Percentiles rank a stretch among this genome's conserved stretches.
phyloP scores from a whole-genome alignment of 2,113 vertebrate species.

The Anthoscopus minutus region DNA sequence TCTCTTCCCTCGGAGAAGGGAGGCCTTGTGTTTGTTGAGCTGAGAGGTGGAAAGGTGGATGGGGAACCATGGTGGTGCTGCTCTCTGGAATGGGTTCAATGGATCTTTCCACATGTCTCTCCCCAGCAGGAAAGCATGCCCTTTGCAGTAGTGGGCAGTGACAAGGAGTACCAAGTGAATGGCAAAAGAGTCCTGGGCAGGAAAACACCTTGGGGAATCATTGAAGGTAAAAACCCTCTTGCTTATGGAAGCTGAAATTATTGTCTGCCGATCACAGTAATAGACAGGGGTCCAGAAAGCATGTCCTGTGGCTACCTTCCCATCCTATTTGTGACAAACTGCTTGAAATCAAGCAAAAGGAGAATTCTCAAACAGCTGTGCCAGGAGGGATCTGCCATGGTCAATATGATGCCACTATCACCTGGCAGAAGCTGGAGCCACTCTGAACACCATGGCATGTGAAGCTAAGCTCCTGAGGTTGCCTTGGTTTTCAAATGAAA shows the following conservation, averaged over 20 bases:
- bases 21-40: neutral
- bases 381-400: neutral
- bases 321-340: neutral
- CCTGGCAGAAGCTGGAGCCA: neutral
- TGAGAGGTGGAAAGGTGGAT: neutral
- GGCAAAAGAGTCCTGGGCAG: constrained; percentile 91
- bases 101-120: constrained; percentile 22
- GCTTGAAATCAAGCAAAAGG: neutral
- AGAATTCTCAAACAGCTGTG: neutral
- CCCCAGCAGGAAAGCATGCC: constrained; percentile 91
- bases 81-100: neutral
- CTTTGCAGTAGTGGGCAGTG: constrained; percentile 94
- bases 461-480: neutral
- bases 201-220: constrained; percentile 95
- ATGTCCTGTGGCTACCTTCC: neutral
- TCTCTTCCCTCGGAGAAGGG: neutral
- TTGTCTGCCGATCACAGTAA: neutral
- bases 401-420: neutral
- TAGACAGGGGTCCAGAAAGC: neutral
- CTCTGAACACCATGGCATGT: neutral
- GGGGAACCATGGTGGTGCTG: neutral
- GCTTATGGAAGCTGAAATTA: neutral
- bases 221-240: constrained; percentile 80
- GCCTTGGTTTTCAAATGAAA: neutral
- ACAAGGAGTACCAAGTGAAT: constrained; percentile 97